phyloP scores from a whole-genome alignment of 2,113 vertebrate genomes.

The Podilymbus podiceps region DNA sequence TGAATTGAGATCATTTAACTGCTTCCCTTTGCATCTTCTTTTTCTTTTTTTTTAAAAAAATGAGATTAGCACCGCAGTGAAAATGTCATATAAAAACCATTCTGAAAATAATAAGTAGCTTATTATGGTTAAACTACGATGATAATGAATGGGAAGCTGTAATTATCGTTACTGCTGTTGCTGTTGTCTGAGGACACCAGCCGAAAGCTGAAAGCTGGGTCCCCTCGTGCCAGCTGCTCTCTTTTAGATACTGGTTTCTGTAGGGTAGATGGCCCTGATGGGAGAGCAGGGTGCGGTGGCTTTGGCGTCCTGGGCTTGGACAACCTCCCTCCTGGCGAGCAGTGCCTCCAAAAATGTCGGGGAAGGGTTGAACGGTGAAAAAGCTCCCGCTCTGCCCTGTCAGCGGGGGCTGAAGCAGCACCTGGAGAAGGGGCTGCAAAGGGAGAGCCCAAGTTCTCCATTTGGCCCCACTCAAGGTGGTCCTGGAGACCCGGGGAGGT shows the following conservation, averaged over 20 bases:
- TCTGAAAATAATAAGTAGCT: neutral
- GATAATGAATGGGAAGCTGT: neutral
- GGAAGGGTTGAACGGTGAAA: rapidly evolving
- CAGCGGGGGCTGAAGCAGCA: neutral
- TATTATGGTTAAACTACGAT: neutral
- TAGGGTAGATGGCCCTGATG: neutral
- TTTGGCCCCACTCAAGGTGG: neutral
- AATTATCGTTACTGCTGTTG: neutral
- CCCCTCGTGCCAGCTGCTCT: neutral
- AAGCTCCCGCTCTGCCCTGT: neutral
- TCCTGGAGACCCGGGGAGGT: neutral
- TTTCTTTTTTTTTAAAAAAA: neutral
- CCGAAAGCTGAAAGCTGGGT: neutral
- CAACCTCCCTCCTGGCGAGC: neutral
- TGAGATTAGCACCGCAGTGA: neutral
- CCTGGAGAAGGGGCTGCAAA: neutral
- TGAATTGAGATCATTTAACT: neutral
- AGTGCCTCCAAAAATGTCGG: neutral
- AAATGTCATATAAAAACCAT: neutral
- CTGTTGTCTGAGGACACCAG: neutral
- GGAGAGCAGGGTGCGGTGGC: neutral
- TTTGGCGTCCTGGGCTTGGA: neutral
- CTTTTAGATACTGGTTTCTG: neutral
- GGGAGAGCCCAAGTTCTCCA: neutral
- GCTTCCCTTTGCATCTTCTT: neutral